Evolutionary conservation across 2,113 vertebrate species (phyloP), one percentile per base, ranked within the genome.

Genomic region (Phoxinus phoxinus): DNA sequence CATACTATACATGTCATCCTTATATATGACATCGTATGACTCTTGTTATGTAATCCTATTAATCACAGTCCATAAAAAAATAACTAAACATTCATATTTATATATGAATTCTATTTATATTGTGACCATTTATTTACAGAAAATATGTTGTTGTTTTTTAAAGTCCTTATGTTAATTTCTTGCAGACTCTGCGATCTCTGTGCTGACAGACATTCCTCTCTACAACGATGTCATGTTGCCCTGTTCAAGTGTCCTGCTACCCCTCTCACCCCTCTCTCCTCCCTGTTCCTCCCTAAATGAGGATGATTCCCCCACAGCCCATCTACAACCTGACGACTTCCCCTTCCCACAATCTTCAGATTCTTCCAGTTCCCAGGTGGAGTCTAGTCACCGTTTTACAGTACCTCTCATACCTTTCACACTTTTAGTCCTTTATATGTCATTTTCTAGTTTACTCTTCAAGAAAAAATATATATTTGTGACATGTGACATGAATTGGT

Each of bases 171-270:
- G 11, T 71, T 35, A 11, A 2, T 25, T 81, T 63, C 37, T 79
- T 74, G 53, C 93, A 96, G 96, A 97, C 88, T 94, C 97, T 76
- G 97, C 98, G 88, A 94, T 96, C 59, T 94, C 95, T 87, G 92
- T 95, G 85, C 93, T 95, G 92, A 95, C 96, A 88, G 97, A 98
- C 65, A 95, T 95, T 78, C 97, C 97, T 78, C 93, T 99, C 84
- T 99, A 98, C 94, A 99, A 97, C 0, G 98, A 99, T 88, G 97
- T 99, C 85, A 99, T 99, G 97, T 95, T 99, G 86, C 97, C 97
- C 84, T 95, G 97, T 85, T 95, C 96, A 85, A 95, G 93, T 89
- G 95, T 96, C 87, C 96, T 96, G 89, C 91, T 97, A 94, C 95
- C 96, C 83, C 93, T 99, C 90, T 97, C 97, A 84, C 96, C 97